Evolutionary conservation across 2,888 invertebrate genomes (phyloP).

Genomic region (Drosophila mulleri): DNA sequence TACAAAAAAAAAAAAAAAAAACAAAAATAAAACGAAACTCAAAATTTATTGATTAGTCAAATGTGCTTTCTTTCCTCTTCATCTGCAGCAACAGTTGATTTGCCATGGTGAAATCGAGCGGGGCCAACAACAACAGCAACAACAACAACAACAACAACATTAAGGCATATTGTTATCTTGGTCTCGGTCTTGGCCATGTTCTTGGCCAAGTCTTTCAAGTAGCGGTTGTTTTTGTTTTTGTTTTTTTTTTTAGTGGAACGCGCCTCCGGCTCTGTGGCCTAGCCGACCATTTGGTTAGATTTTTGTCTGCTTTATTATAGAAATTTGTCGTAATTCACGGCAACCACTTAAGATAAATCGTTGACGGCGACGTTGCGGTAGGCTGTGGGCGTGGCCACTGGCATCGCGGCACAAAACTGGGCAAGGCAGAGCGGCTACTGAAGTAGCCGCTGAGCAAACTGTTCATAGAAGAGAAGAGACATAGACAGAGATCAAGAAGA

Average conservation of each 20-base stretch:
- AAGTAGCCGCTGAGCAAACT: slow-evolving; percentile 55
- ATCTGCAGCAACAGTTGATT: slow-evolving; percentile 39
- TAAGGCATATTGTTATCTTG: slow-evolving; percentile 60
- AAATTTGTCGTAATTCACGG: slow-evolving; percentile 78
- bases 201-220: slow-evolving; percentile 59
- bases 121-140: slow-evolving; percentile 11
- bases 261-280: slow-evolving; percentile 36
- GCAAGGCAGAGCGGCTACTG: slow-evolving; percentile 60
- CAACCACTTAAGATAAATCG: slow-evolving; percentile 82
- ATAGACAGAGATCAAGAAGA: too few relatives aligned
- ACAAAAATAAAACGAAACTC: not conserved
- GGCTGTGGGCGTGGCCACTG: slow-evolving; percentile 56
- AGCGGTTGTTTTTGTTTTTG: slow-evolving; percentile 66
- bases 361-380: slow-evolving; percentile 14
- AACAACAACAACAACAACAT: slow-evolving; percentile 16
- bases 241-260: slow-evolving; percentile 30
- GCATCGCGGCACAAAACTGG: slow-evolving; percentile 12
- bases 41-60: slow-evolving; percentile 60
- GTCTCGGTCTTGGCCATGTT: slow-evolving; percentile 28
- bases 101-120: slow-evolving; percentile 52
- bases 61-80: slow-evolving; percentile 10
- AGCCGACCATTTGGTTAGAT: slow-evolving; percentile 67
- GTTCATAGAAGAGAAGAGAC: not conserved
- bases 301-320: slow-evolving; percentile 82
- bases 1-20: not conserved